Evolutionary conservation across 2,113 vertebrate genomes (phyloP).

Genomic region (Halichoerus grypus): DNA sequence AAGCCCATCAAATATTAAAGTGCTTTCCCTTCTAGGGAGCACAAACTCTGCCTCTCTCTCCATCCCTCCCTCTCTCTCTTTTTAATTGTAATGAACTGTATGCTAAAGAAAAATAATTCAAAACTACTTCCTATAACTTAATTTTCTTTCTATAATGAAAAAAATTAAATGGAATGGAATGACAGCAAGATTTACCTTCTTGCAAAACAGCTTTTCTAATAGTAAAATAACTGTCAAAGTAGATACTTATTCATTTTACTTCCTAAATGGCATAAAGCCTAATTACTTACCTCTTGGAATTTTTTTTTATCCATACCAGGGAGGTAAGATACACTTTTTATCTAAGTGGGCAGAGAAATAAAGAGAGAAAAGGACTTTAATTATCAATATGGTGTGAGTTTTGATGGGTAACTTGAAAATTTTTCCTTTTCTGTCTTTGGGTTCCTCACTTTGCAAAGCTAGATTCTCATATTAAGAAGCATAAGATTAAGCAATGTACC

Average conservation of each 20-base stretch:
- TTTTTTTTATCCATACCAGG: slow-evolving; percentile 40
- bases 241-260: slow-evolving; percentile 5
- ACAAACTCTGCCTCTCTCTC: slow-evolving; percentile 58
- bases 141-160: slow-evolving; percentile 56
- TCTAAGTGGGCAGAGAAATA: neutral
- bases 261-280: slow-evolving; percentile 50
- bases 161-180: neutral
- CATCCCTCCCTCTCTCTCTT: slow-evolving; percentile 23
- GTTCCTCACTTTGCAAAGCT: neutral
- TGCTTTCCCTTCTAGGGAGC: slow-evolving; percentile 77
- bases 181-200: slow-evolving; percentile 6
- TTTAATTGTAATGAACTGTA: slow-evolving; percentile 49
- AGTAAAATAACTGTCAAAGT: slow-evolving; percentile 41
- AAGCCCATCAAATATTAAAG: slow-evolving; percentile 79
- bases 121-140: slow-evolving; percentile 68
- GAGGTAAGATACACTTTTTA: slow-evolving; percentile 54
- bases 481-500: neutral
- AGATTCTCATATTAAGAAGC: slow-evolving; percentile 13
- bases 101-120: slow-evolving; percentile 35
- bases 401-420: neutral
- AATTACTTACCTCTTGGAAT: slow-evolving; percentile 6
- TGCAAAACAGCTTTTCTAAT: neutral
- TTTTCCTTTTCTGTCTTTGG: slow-evolving; percentile 49
- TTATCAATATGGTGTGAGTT: neutral
- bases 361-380: slow-evolving; percentile 29